Conservation (phyloP, 2,797 vertebrate genomes). For the Manis pentadactyla region DNA sequence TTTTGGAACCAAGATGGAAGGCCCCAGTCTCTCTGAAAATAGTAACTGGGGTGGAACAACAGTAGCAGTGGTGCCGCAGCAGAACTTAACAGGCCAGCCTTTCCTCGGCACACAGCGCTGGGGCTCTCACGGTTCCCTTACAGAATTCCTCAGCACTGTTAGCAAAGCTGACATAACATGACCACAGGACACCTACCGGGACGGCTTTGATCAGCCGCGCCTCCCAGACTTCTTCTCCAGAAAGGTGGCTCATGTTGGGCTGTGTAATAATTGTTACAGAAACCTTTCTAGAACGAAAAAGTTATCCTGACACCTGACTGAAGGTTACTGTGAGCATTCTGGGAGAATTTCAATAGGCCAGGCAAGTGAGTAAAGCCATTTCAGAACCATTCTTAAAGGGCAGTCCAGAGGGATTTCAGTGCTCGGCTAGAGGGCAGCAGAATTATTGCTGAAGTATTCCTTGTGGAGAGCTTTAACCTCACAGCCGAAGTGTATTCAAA, state of each 20-base stretch:
- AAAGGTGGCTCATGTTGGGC: neutral
- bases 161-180: neutral
- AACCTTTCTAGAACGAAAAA: conserved; percentile 65
- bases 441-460: conserved; percentile 85
- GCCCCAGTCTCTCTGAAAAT: neutral
- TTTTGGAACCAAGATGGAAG: neutral
- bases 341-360: conserved; percentile 86
- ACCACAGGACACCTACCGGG: neutral
- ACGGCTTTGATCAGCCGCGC: neutral
- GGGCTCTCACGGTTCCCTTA: neutral
- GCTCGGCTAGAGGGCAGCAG: conserved; percentile 84
- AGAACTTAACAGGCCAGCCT: neutral
- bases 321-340: conserved; percentile 85
- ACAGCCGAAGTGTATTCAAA: conserved; percentile 86
- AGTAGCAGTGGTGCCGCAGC: neutral
- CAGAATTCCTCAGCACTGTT: neutral
- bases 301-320: conserved; percentile 80
- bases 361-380: conserved; percentile 83
- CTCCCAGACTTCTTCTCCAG: neutral
- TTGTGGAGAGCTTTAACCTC: conserved; percentile 83
- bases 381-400: conserved; percentile 84
- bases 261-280: conserved; percentile 43
- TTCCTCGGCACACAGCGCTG: neutral
- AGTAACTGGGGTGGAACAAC: neutral
- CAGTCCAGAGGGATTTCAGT: conserved; percentile 76